Conservation (phyloP, 2,113 vertebrate genomes). For the Rhineura floridana region DNA sequence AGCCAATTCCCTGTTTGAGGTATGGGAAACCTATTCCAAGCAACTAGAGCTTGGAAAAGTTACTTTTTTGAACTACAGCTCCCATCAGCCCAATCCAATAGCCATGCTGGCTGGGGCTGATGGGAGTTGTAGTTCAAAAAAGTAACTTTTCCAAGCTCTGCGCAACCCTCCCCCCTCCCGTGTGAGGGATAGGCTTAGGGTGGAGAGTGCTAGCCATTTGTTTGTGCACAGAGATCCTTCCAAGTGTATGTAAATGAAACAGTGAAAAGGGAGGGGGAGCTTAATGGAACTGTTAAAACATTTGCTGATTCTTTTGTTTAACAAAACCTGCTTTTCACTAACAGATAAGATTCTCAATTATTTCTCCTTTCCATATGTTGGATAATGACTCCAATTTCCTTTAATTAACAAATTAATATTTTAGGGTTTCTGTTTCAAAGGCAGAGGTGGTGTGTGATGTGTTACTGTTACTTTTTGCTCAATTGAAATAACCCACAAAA, state of each 20-base stretch:
- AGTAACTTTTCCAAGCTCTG: too few relatives aligned
- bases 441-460: constrained; percentile 49
- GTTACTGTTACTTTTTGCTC: constrained; percentile 44
- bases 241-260: not conserved
- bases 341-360: constrained; percentile 35
- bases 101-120: too few relatives aligned
- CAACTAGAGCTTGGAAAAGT: too few relatives aligned
- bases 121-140: too few relatives aligned
- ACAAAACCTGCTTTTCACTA: constrained; percentile 44
- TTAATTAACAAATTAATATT: constrained; percentile 63
- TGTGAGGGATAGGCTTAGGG: not conserved
- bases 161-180: not conserved
- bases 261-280: constrained; percentile 11
- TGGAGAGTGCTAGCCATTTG: not conserved
- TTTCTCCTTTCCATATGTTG: constrained; percentile 43
- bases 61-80: too few relatives aligned
- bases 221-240: not conserved
- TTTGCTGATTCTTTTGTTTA: constrained; percentile 11
- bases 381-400: constrained; percentile 20
- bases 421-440: constrained; percentile 43
- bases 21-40: not conserved
- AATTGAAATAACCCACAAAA: constrained; percentile 60
- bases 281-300: constrained; percentile 41
- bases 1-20: not conserved
- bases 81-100: too few relatives aligned